Conservation (phyloP, 2,888 invertebrate genomes). For the Lingula anatina region DNA sequence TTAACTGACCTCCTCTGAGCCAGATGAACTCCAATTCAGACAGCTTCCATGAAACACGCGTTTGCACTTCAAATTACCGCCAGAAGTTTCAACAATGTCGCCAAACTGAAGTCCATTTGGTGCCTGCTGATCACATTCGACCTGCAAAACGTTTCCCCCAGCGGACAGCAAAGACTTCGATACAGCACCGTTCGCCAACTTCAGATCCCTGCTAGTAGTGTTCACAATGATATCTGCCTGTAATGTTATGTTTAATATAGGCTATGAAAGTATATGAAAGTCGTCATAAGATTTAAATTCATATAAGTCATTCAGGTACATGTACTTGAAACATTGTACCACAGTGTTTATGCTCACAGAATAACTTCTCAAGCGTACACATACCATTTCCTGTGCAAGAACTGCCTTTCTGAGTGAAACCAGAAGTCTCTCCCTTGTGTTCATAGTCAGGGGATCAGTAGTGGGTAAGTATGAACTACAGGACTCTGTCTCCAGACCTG, state of each 20-base stretch:
- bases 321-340: not conserved
- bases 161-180: conserved; percentile 21
- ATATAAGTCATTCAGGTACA: too few species aligned
- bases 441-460: too few species aligned
- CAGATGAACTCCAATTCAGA: conserved; percentile 18
- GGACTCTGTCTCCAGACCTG: too few species aligned
- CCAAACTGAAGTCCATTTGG: conserved; percentile 23
- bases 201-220: conserved; percentile 21
- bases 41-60: conserved; percentile 24
- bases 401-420: too few species aligned
- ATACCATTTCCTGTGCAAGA: too few species aligned
- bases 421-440: too few species aligned
- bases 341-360: not conserved
- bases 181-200: conserved; percentile 26
- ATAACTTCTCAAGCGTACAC: too few species aligned
- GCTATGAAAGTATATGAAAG: too few species aligned
- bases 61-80: conserved; percentile 23
- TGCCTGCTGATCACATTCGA: conserved; percentile 17
- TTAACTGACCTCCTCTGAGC: too few species aligned
- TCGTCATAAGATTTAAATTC: too few species aligned
- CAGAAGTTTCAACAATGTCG: conserved; percentile 20
- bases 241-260: too few species aligned
- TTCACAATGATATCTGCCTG: conserved; percentile 37
- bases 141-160: conserved; percentile 26
- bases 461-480: too few species aligned